Evolutionary conservation across 2,888 invertebrate genomes (phyloP), one percentile per base, ranked within the genome.

Genomic region (Dynastes maya): DNA sequence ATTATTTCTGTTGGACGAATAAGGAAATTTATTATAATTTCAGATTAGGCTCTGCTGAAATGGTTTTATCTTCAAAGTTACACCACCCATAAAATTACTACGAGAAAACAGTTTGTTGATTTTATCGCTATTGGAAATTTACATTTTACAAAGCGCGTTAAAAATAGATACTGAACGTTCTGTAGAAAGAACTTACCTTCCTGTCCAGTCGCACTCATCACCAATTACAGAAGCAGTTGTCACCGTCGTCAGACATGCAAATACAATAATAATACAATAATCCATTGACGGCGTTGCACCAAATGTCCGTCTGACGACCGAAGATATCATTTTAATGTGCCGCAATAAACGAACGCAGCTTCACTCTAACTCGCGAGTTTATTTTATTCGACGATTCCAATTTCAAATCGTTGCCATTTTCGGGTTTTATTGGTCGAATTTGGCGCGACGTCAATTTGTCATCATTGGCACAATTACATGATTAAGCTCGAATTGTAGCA

Each of bases 181-280:
- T 29, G 29, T 27, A 49, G 58, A 74, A 61, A 51, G 13, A 82
- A 80, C 89, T 89, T 90, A 93, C 93, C 93, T 93, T 90, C 92
- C 93, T 84, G 91, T 91, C 93, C 93, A 93, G 89, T 93, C 93
- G 88, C 93, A 93, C 86, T 92, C 92, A 86, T 93, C 93, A 84
- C 92, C 92, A 88, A 92, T 91, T 86, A 91, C 89, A 81, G 90
- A 90, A 86, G 91, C 91, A 87, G 91, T 84, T 80, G 85, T 82
- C 81, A 83, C 81, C 82, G 81, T 82, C 79, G 83, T 81, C 81
- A 85, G 82, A 83, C 84, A 85, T 80, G 83, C 83, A 83, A 85
- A 83, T 82, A 85, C 51, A 29, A 68, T 74, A 72, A 72, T 79
- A 81, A 85, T 81, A 80, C 83, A 83, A 81, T 84, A 85, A 84